A percentile compares a stretch with the other conserved stretches of the same genome.
Evolutionary conservation across 2,113 vertebrate species (phyloP).

Genomic region (Cephalopholis sonnerati): DNA sequence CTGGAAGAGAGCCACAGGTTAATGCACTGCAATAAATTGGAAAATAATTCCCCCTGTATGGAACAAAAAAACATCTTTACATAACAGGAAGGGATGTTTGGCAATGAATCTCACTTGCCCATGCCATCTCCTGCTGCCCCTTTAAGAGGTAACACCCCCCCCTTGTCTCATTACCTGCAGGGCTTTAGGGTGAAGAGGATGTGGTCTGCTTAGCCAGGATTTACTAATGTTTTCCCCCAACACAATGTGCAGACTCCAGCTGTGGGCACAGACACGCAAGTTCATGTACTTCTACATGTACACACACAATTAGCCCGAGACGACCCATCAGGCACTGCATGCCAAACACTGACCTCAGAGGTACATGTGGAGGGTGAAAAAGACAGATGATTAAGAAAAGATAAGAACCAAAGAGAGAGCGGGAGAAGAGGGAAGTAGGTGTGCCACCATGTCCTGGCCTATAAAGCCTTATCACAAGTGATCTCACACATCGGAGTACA

Average conservation of each 20-base stretch:
- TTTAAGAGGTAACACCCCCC: constrained; percentile 52
- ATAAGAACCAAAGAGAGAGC: constrained; percentile 9
- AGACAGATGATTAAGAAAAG: not conserved
- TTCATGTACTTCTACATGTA: constrained; percentile 23
- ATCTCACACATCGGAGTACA: constrained; percentile 21
- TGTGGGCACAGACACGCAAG: constrained; percentile 53
- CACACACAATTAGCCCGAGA: constrained; percentile 22
- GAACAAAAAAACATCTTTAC: not conserved
- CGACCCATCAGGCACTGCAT: not conserved
- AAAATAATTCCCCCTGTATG: constrained; percentile 13
- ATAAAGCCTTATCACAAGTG: constrained; percentile 15
- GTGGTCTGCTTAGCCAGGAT: constrained; percentile 76
- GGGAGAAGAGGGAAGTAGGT: not conserved
- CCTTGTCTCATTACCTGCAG: constrained; percentile 71
- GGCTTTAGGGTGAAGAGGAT: constrained; percentile 73
- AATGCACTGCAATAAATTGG: constrained; percentile 10
- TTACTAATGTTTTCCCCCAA: constrained; percentile 76
- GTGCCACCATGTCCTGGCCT: not conserved
- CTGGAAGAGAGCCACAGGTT: constrained; percentile 19
- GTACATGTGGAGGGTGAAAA: constrained; percentile 4
- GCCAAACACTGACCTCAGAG: constrained; percentile 28
- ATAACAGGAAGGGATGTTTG: constrained; percentile 20
- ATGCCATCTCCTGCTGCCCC: constrained; percentile 49
- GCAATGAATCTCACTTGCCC: constrained; percentile 15
- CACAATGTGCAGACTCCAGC: constrained; percentile 65